Conservation (phyloP, 2,113 vertebrate genomes). For the Nothoprocta pentlandii region DNA sequence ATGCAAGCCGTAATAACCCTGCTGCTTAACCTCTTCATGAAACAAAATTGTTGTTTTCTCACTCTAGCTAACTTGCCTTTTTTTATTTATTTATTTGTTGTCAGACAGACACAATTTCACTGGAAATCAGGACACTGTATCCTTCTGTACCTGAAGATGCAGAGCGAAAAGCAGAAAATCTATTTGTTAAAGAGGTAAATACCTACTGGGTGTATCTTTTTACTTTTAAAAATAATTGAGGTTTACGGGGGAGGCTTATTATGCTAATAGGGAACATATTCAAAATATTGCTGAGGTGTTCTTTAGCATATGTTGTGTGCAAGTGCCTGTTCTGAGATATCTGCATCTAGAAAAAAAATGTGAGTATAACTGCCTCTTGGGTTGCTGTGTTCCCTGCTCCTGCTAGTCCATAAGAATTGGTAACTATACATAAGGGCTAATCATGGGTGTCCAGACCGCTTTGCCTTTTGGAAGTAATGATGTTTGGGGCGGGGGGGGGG, state of each 20-base stretch:
- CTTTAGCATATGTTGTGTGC: not conserved
- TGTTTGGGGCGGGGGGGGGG: not conserved
- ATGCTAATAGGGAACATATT: not conserved
- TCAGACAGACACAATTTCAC: constrained; percentile 89
- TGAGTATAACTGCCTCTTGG: not conserved
- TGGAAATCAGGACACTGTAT: constrained; percentile 90
- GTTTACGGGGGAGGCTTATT: not conserved
- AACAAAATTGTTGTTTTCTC: constrained; percentile 1
- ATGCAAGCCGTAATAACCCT: not conserved
- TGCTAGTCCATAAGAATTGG: not conserved
- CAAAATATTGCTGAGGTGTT: not conserved
- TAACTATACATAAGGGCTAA: not conserved
- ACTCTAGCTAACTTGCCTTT: not conserved
- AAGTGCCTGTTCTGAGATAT: not conserved
- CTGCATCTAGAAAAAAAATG: not conserved
- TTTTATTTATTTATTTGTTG: not conserved
- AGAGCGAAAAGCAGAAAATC: constrained; percentile 89
- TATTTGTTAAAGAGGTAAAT: constrained; percentile 96
- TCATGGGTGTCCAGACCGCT: not conserved
- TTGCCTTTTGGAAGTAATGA: not conserved
- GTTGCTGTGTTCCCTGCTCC: not conserved
- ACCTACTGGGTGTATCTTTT: not conserved
- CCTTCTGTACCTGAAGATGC: constrained; percentile 94
- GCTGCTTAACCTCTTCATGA: constrained; percentile 41
- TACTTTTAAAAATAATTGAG: not conserved